Evolutionary conservation across 2,888 invertebrate genomes (phyloP).

Genomic region (Hybos culiciformis): DNA sequence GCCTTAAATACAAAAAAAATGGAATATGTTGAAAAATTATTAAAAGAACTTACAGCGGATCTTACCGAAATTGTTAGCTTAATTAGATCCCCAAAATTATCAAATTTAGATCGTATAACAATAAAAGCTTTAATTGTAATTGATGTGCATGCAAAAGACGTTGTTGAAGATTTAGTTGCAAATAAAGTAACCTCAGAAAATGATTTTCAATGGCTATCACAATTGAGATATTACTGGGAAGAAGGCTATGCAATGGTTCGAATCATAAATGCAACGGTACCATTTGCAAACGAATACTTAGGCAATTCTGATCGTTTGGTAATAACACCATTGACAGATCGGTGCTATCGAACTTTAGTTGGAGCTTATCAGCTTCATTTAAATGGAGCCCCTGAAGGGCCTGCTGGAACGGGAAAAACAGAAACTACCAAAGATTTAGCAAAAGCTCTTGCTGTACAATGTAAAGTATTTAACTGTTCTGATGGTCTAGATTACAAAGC

Average conservation of each 20-base stretch:
- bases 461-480: slow-evolving; percentile 61
- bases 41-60: slow-evolving; percentile 36
- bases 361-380: slow-evolving; percentile 57
- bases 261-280: slow-evolving; percentile 52
- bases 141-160: slow-evolving; percentile 59
- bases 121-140: slow-evolving; percentile 54
- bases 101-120: slow-evolving; percentile 46
- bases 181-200: slow-evolving; percentile 40
- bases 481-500: slow-evolving; percentile 57
- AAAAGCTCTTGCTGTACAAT: slow-evolving; percentile 80
- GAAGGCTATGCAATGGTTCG: slow-evolving; percentile 41
- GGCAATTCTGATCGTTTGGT: slow-evolving; percentile 53
- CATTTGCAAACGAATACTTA: slow-evolving; percentile 59
- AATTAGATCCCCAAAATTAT: slow-evolving; percentile 43
- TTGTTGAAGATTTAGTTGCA: slow-evolving; percentile 42
- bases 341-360: slow-evolving; percentile 56
- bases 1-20: slow-evolving; percentile 36
- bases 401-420: slow-evolving; percentile 80
- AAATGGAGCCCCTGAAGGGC: slow-evolving; percentile 56
- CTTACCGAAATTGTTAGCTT: slow-evolving; percentile 42
- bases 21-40: slow-evolving; percentile 36
- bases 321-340: slow-evolving; percentile 44
- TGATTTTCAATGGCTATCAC: slow-evolving; percentile 59
- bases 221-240: slow-evolving; percentile 57
- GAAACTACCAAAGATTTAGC: slow-evolving; percentile 88